Conservation (phyloP, 2,888 invertebrate species). For the Amphimallon solstitiale region DNA sequence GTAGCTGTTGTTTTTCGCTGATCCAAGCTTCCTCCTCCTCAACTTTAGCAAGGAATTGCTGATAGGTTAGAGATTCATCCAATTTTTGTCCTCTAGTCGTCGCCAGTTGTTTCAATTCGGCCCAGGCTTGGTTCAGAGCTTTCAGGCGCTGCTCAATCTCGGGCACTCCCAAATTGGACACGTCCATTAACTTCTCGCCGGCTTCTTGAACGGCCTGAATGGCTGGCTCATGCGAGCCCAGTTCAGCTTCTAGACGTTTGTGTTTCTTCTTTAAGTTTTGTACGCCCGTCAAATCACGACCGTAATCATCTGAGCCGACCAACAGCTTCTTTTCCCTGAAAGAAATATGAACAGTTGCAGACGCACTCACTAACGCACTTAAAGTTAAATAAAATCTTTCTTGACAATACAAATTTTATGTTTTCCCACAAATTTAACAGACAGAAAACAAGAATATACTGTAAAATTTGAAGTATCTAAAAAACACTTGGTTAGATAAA, state of each 20-base stretch:
- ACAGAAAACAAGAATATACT: too few relatives aligned
- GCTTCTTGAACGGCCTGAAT: constrained; percentile 93
- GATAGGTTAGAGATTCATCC: constrained; percentile 96
- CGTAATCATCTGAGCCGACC: constrained; percentile 98
- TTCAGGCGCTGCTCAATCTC: constrained; percentile 90
- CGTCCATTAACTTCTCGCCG: constrained; percentile 92
- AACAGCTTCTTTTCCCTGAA: constrained; percentile 89
- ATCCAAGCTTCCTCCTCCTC: constrained; percentile 99
- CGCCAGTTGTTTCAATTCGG: constrained; percentile 88
- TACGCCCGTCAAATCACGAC: constrained; percentile 96
- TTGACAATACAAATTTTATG: too few relatives aligned
- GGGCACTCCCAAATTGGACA: constrained; percentile 89
- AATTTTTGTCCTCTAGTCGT: constrained; percentile 91
- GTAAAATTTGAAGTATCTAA: too few relatives aligned
- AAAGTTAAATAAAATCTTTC: too few relatives aligned
- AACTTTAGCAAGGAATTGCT: constrained; percentile 96
- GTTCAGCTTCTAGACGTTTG: constrained; percentile 97
- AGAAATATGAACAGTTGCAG: neutral
- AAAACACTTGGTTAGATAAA: too few relatives aligned
- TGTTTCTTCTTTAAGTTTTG: constrained; percentile 99
- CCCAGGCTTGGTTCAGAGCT: constrained; percentile 92
- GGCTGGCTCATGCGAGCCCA: constrained; percentile 97
- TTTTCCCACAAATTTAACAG: too few relatives aligned
- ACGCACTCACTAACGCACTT: too few relatives aligned
- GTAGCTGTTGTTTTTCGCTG: constrained; percentile 92